phyloP scores from a whole-genome alignment of 1,140 invertebrate species.

The Asobara japonica region DNA sequence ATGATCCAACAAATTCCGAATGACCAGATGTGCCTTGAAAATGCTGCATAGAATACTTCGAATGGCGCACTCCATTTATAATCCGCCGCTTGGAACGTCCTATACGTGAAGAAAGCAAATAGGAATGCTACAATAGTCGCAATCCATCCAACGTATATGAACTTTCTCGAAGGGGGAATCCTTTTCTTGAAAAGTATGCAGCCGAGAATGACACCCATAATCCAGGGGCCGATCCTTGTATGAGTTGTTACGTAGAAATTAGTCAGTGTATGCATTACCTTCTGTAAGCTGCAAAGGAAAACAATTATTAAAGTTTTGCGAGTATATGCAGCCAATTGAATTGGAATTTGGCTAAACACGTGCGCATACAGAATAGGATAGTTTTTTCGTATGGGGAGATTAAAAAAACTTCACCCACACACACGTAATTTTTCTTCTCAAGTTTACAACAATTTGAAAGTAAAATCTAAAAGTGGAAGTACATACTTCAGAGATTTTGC shows the following conservation, averaged over 20 bases:
- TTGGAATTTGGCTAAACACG: too few relatives aligned
- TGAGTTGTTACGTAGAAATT: slow-evolving; percentile 53
- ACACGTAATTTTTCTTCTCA: background rate
- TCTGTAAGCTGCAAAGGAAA: background rate
- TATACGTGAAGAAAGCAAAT: slow-evolving; percentile 11
- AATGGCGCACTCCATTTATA: slow-evolving; percentile 28
- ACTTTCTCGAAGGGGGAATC: background rate
- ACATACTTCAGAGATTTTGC: background rate
- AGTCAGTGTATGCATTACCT: background rate
- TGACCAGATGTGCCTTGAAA: slow-evolving; percentile 58
- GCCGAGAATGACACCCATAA: slow-evolving; percentile 69
- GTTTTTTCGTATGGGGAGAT: too few relatives aligned
- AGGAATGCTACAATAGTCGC: background rate
- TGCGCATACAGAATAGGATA: background rate
- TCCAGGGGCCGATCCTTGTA: slow-evolving; percentile 66
- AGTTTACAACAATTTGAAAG: background rate
- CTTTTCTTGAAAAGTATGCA: slow-evolving; percentile 48
- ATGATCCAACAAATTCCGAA: slow-evolving; percentile 64
- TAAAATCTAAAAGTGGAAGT: background rate
- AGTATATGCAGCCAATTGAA: too few relatives aligned
- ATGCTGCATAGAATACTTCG: slow-evolving; percentile 53
- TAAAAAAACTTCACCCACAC: background rate
- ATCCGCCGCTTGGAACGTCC: background rate
- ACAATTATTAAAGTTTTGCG: background rate
- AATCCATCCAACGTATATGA: slow-evolving; percentile 17